Conservation (phyloP, 2,888 invertebrate species). For the Mesochorus sp. region DNA sequence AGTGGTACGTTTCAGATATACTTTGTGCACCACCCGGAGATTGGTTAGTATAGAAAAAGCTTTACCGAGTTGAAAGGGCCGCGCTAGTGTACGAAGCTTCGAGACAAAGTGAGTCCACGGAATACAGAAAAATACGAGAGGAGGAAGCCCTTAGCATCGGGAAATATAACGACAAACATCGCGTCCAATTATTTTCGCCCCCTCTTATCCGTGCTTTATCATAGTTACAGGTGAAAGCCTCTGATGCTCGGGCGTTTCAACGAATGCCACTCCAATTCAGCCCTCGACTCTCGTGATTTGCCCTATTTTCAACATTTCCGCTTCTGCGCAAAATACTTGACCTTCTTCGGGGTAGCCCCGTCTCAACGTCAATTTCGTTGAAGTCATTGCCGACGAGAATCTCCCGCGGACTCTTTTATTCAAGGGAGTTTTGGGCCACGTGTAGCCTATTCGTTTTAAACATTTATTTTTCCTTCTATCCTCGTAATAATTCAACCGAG, state of each 20-base stretch:
- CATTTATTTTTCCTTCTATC: constrained; percentile 20
- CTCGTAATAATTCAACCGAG: constrained; percentile 73
- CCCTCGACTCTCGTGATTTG: constrained; percentile 65
- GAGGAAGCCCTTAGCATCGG: constrained; percentile 58
- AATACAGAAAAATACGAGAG: constrained; percentile 37
- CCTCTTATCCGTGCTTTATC: constrained; percentile 65
- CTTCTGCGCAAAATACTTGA: constrained; percentile 49
- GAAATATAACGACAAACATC: constrained; percentile 76
- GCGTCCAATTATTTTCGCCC: constrained; percentile 79
- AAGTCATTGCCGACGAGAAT: constrained; percentile 18
- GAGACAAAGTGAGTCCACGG: constrained; percentile 45
- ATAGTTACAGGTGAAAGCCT: constrained; percentile 47
- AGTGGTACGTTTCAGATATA: constrained; percentile 1
- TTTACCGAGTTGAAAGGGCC: constrained; percentile 50
- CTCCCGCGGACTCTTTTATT: constrained; percentile 30
- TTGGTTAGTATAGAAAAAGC: constrained; percentile 49
- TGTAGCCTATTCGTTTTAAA: constrained; percentile 27
- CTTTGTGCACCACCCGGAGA: constrained; percentile 15
- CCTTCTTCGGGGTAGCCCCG: constrained; percentile 35
- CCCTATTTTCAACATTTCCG: constrained; percentile 54
- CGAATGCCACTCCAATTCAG: constrained; percentile 74
- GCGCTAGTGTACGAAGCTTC: constrained; percentile 37
- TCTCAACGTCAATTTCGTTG: constrained; percentile 9
- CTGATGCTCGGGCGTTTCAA: constrained; percentile 68
- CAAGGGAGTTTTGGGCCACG: constrained; percentile 21